Base-by-base conservation (phyloP, 2,797 vertebrate species). In the Eulemur rubriventer region DNA sequence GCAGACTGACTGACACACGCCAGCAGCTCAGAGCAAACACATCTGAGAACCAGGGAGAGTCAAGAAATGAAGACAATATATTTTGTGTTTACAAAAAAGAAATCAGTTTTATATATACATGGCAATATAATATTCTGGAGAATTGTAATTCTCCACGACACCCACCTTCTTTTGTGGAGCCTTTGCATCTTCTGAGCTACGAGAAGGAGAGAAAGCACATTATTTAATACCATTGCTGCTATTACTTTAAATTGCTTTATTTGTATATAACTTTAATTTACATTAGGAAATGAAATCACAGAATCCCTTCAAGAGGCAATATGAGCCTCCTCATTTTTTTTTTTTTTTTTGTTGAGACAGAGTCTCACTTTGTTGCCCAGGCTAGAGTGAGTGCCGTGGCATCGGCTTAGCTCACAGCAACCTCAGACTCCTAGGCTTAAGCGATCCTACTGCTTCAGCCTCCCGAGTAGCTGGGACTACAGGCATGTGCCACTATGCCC, bases 101-200 rank as follows among this genome's bases (percentile, higher is more conserved):
- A 65, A 95, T 94, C 52, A 78, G 20, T 67, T 94, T 30, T 33
- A 12, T 33, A 24, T 9, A 38, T 5, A 80, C 52, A n/a, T 18
- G 43, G 14, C 1, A 70, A 81, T 87, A 52, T 59, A 69, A 6
- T 30, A 52, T 20, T 92, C 69, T 75, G 65, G 89, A 85, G 72
- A 70, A n/a, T 4, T 59, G 16, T 50, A 69, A 33, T 69, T 50
- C 33, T 61, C 43, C 41, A 82, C 3, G 46, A n/a, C 78, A 89
- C 73, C 96, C 98, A 99, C 99, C 99, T 99, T 99, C 99, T 99
- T 99, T 97, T 99, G 99, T 96, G 99, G 97, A 55, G 98, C 98
- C 98, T 99, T 99, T 97, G 98, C 98, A 96, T 99, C 99, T 98
- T 99, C 99, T 96, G 98, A 99, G 95, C 99, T 99, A 97, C 30